Evolutionary conservation across 2,888 invertebrate genomes (phyloP).

Genomic region (Lasioglossum calceatum): DNA sequence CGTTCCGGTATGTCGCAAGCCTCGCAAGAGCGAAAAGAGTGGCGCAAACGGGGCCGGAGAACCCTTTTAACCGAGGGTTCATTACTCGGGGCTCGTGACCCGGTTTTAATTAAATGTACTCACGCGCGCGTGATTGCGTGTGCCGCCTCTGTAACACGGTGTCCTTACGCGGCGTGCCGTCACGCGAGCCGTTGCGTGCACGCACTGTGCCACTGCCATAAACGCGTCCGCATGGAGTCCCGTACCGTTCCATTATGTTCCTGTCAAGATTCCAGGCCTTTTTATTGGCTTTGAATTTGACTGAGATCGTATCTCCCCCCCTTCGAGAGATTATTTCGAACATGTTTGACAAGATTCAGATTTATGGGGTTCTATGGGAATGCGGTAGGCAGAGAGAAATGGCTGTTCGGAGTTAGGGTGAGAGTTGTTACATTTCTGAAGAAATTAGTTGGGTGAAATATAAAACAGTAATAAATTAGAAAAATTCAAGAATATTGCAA

Average conservation of each 20-base stretch:
- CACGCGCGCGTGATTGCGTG: slow-evolving; percentile 43
- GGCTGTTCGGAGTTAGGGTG: background rate
- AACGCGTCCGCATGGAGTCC: background rate
- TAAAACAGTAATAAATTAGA: no score
- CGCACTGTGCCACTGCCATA: slow-evolving; percentile 9
- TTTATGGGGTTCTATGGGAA: background rate
- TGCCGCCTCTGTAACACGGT: slow-evolving; percentile 21
- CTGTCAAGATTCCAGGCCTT: background rate
- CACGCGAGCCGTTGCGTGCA: slow-evolving; percentile 21
- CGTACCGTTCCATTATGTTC: slow-evolving; percentile 1
- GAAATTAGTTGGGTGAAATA: no score
- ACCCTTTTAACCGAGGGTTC: slow-evolving; percentile 42
- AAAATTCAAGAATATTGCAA: no score
- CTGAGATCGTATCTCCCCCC: background rate
- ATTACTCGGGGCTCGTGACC: slow-evolving; percentile 50
- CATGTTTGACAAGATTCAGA: background rate
- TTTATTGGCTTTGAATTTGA: background rate
- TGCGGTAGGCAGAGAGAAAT: background rate
- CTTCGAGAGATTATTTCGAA: background rate
- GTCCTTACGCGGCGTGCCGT: background rate
- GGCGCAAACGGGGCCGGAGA: background rate
- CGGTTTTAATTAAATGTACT: slow-evolving; percentile 65
- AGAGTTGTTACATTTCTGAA: background rate
- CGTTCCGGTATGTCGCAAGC: slow-evolving; percentile 1
- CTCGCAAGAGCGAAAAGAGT: background rate